Evolutionary conservation across 2,113 vertebrate genomes (phyloP).

Genomic region (Naja naja): DNA sequence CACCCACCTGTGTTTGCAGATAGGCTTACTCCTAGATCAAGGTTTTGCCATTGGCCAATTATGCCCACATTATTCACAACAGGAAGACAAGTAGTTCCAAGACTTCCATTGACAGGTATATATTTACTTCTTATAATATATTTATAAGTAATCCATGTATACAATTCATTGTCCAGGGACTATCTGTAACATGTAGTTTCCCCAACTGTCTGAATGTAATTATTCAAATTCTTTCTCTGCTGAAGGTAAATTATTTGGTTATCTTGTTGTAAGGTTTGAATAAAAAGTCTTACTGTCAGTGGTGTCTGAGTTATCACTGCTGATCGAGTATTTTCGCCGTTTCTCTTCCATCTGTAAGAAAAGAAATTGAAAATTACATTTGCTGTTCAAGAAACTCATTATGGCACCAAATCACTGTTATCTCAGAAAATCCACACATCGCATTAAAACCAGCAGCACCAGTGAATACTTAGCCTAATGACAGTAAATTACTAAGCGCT

Average conservation of each 20-base stretch:
- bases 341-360: conserved; percentile 94
- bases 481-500: neutral
- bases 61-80: neutral
- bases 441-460: neutral
- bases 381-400: conserved; percentile 28
- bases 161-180: conserved; percentile 27
- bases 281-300: conserved; percentile 89
- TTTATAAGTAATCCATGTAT: conserved; percentile 32
- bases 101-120: neutral
- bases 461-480: neutral
- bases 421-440: neutral
- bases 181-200: conserved; percentile 38
- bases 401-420: conserved; percentile 15
- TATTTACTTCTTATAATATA: conserved; percentile 45
- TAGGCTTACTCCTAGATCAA: conserved; percentile 10
- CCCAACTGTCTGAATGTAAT: conserved; percentile 33
- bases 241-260: conserved; percentile 54
- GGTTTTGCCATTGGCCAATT: conserved; percentile 37
- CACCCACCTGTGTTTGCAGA: neutral
- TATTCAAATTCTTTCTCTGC: conserved; percentile 49
- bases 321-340: conserved; percentile 95
- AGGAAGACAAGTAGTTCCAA: conserved; percentile 36
- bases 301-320: conserved; percentile 98
- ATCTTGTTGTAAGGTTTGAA: conserved; percentile 50
- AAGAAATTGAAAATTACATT: conserved; percentile 57